phyloP scores from a whole-genome alignment of 1,140 invertebrate genomes.

The Xylocopa sonorina region DNA sequence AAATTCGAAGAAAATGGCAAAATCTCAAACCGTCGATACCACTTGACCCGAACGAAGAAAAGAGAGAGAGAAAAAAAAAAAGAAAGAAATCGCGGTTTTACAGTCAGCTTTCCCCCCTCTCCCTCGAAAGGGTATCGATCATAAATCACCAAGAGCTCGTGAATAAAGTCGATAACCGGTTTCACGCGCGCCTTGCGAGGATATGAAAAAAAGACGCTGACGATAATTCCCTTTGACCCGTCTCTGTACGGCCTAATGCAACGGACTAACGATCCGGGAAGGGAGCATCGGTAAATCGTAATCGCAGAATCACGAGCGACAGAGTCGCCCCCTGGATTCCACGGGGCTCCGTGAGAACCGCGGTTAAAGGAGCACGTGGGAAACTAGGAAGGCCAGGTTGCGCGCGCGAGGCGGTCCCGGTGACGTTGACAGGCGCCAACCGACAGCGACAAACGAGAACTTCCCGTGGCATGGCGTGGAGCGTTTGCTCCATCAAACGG shows the following conservation, averaged over 20 bases:
- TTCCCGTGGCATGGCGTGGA: not conserved
- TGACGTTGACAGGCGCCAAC: slow-evolving; percentile 41
- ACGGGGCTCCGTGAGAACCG: slow-evolving; percentile 36
- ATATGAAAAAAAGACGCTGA: not conserved
- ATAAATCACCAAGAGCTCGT: slow-evolving; percentile 21
- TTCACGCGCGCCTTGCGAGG: not conserved
- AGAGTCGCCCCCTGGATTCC: slow-evolving; percentile 28
- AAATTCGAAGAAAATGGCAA: not conserved
- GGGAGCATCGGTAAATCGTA: slow-evolving; percentile 18
- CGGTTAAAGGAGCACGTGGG: slow-evolving; percentile 54
- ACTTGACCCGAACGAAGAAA: not conserved
- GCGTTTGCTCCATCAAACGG: slow-evolving; percentile 52
- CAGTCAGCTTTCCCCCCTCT: not conserved
- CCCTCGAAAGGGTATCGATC: not conserved
- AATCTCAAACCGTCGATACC: not conserved
- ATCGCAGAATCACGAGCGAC: slow-evolving; percentile 28
- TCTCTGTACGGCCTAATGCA: not conserved
- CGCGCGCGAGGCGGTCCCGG: not conserved
- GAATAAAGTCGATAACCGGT: slow-evolving; percentile 29
- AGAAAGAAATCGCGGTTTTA: not conserved
- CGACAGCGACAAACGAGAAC: slow-evolving; percentile 9
- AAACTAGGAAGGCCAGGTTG: slow-evolving; percentile 46
- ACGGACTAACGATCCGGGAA: slow-evolving; percentile 13
- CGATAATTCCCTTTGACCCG: slow-evolving; percentile 12
- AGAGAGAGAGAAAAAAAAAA: not conserved